phyloP scores from a whole-genome alignment of 2,888 invertebrate species.

The Amblyjoppa proteus region DNA sequence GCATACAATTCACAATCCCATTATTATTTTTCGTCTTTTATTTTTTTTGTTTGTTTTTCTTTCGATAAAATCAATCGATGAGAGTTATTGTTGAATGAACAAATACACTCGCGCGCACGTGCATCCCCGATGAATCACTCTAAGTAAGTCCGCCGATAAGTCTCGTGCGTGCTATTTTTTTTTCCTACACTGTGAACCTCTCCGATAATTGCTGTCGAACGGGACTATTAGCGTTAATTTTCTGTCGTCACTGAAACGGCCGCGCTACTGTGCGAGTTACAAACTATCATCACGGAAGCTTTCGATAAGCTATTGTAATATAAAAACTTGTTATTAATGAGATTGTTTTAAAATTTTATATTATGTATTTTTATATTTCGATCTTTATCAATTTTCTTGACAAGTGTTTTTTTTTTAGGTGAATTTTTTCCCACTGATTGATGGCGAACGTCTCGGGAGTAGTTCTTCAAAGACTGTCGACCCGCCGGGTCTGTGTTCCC shows the following conservation, averaged over 20 bases:
- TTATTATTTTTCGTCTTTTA: slow-evolving; percentile 40
- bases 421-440: slow-evolving; percentile 17
- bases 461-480: slow-evolving; percentile 67
- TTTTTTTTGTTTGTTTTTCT: neutral
- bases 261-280: neutral
- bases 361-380: neutral
- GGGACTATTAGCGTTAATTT: neutral
- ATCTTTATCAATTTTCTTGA: neutral
- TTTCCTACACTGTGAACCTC: slow-evolving; percentile 12
- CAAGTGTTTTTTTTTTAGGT: neutral
- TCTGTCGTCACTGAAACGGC: neutral
- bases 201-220: slow-evolving; percentile 9
- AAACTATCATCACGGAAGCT: neutral
- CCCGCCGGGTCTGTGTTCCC: slow-evolving; percentile 60
- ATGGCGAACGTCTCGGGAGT: slow-evolving; percentile 50
- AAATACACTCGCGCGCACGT: slow-evolving; percentile 60
- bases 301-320: neutral
- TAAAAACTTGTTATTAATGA: neutral
- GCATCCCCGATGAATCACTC: slow-evolving; percentile 64
- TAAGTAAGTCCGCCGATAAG: slow-evolving; percentile 43
- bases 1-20: slow-evolving; percentile 29
- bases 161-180: slow-evolving; percentile 38
- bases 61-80: slow-evolving; percentile 60
- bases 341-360: neutral
- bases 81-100: slow-evolving; percentile 67